Percentiles rank a stretch among this genome's conserved stretches.
Evolutionary conservation across 2,113 vertebrate species (phyloP).

Genomic region (Nycticebus coucang): DNA sequence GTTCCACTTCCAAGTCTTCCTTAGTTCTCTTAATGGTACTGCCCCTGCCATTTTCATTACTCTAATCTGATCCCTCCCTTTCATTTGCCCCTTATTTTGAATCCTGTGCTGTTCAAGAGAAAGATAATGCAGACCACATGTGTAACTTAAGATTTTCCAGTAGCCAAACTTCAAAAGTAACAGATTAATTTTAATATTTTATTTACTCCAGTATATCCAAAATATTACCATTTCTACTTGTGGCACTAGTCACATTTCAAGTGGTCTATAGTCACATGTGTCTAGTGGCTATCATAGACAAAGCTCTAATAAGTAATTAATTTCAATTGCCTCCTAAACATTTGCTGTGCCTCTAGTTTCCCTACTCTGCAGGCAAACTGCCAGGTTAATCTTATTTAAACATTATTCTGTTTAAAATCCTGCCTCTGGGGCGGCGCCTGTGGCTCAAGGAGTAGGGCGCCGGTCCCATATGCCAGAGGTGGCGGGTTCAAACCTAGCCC

Average conservation of each 20-base stretch:
- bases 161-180: not conserved
- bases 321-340: not conserved
- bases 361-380: not conserved
- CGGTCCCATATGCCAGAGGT: too few species aligned
- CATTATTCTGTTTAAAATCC: not conserved
- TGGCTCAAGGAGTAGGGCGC: too few species aligned
- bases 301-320: not conserved
- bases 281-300: not conserved
- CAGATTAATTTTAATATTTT: slow-evolving; percentile 1
- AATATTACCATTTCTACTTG: not conserved
- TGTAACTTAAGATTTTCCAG: not conserved
- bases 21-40: not conserved
- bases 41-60: not conserved
- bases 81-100: not conserved
- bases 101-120: not conserved
- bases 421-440: too few species aligned
- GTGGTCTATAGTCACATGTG: not conserved
- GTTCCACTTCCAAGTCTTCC: not conserved
- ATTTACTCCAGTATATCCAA: not conserved
- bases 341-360: not conserved
- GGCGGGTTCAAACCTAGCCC: too few species aligned
- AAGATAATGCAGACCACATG: not conserved
- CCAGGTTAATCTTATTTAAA: not conserved
- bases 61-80: not conserved
- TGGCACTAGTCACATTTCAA: not conserved